A percentile compares a stretch with the other conserved stretches of the same genome.
Conservation (phyloP, 2,113 vertebrate species). For the Eptesicus fuscus region DNA sequence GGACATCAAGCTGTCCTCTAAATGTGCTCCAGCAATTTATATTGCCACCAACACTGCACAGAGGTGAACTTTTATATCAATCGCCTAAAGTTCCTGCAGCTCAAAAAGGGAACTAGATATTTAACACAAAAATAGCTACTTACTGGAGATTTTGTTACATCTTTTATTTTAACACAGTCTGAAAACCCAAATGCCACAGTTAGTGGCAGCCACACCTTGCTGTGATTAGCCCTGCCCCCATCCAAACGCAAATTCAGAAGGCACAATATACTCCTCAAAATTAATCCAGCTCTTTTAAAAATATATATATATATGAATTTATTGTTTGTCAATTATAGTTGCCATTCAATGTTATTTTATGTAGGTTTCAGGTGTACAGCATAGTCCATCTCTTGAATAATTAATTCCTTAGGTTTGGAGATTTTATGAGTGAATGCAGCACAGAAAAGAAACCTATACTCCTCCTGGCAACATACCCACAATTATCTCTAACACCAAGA, state of each 20-base stretch:
- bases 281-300: conserved; percentile 13
- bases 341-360: neutral
- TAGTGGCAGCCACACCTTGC: neutral
- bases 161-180: conserved; percentile 32
- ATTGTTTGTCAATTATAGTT: neutral
- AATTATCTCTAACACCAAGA: conserved; percentile 40
- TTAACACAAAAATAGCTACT: conserved; percentile 27
- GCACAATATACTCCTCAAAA: neutral
- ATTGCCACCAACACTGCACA: neutral
- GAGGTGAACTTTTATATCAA: neutral
- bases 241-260: conserved; percentile 41
- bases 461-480: conserved; percentile 15
- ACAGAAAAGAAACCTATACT: conserved; percentile 22
- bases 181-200: neutral
- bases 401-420: neutral
- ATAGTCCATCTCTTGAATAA: conserved; percentile 24
- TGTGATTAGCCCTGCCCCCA: neutral
- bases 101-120: neutral
- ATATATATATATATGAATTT: neutral
- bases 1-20: neutral
- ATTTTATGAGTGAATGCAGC: conserved; percentile 36
- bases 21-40: conserved; percentile 2
- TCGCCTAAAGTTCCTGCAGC: neutral
- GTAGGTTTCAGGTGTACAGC: neutral
- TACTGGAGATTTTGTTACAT: conserved; percentile 1